A percentile compares a stretch with the other conserved stretches of the same genome.
phyloP scores from a whole-genome alignment of 2,113 vertebrate genomes.

The Vombatus ursinus region DNA sequence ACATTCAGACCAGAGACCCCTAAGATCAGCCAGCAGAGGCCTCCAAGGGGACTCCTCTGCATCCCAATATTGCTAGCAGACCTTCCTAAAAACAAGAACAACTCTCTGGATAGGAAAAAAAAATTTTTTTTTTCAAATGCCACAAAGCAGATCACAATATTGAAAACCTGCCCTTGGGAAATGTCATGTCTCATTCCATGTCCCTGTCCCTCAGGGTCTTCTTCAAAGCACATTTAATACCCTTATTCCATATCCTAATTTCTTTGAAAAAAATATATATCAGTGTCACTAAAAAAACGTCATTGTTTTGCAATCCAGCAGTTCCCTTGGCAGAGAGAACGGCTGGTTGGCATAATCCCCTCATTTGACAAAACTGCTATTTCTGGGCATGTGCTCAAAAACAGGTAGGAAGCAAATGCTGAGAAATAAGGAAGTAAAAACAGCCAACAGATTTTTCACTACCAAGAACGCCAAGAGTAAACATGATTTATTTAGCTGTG shows the following conservation, averaged over 20 bases:
- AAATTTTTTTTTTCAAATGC: constrained; percentile 16
- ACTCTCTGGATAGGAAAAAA: constrained; percentile 31
- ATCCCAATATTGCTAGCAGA: background rate
- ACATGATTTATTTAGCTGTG: constrained; percentile 90
- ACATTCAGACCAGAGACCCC: background rate
- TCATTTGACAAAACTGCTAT: constrained; percentile 90
- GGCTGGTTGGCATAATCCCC: constrained; percentile 87
- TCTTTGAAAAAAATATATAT: constrained; percentile 70
- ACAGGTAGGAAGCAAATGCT: constrained; percentile 92
- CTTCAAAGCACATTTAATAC: constrained; percentile 68
- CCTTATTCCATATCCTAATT: constrained; percentile 76
- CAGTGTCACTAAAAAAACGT: constrained; percentile 84
- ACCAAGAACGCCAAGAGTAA: constrained; percentile 86
- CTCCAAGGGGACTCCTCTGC: background rate
- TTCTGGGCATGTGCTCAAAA: constrained; percentile 92
- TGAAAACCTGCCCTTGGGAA: constrained; percentile 56
- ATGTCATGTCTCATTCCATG: constrained; percentile 56
- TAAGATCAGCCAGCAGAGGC: background rate
- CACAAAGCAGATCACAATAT: constrained; percentile 67
- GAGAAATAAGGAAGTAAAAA: constrained; percentile 90
- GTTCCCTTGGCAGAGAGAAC: constrained; percentile 85
- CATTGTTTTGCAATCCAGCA: constrained; percentile 87
- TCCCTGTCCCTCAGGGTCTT: constrained; percentile 28
- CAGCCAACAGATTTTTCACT: constrained; percentile 87
- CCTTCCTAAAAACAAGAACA: constrained; percentile 55